These are phyloP conservation scores for Pterois miles DNA, from an alignment of 2,797 vertebrate genomes.

Conservation along the genomic window DNA sequence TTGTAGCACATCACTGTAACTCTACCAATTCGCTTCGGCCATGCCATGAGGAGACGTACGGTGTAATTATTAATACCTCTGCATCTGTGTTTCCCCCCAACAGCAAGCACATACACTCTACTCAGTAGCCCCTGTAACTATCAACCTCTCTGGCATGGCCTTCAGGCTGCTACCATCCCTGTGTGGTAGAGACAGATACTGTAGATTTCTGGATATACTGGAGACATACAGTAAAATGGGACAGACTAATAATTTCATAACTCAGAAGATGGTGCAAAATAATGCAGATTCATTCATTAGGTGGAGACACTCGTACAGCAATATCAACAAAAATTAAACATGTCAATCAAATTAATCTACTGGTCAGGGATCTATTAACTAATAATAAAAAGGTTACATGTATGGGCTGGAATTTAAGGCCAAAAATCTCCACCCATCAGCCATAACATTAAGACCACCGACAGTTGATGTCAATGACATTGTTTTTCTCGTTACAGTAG, in stretches of 20 bases:
- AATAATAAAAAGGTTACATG: constrained; percentile 31
- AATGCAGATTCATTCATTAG: constrained; percentile 70
- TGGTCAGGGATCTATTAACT: constrained; percentile 30
- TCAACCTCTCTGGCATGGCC: constrained; percentile 19
- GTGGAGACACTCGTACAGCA: constrained; percentile 41
- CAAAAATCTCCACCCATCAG: no score
- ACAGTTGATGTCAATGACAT: no score
- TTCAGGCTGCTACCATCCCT: not conserved
- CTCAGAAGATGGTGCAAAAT: constrained; percentile 73
- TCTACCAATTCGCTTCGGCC: not conserved
- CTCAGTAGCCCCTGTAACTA: constrained; percentile 37
- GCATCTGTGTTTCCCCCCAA: constrained; percentile 14
- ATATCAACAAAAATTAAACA: constrained; percentile 52
- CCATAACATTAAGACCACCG: no score
- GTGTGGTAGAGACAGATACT: constrained; percentile 14
- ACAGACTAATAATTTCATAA: constrained; percentile 63
- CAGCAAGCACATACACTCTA: constrained; percentile 11
- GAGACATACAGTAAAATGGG: constrained; percentile 50
- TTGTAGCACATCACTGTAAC: constrained; percentile 31
- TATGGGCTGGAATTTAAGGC: constrained; percentile 31
- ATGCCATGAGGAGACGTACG: constrained; percentile 8
- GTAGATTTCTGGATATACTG: constrained; percentile 28
- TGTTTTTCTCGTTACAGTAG: no score
- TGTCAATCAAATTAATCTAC: constrained; percentile 48
- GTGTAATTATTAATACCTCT: constrained; percentile 15